Evolutionary conservation across 2,888 invertebrate species (phyloP).

Genomic region (Tenthredo notha): DNA sequence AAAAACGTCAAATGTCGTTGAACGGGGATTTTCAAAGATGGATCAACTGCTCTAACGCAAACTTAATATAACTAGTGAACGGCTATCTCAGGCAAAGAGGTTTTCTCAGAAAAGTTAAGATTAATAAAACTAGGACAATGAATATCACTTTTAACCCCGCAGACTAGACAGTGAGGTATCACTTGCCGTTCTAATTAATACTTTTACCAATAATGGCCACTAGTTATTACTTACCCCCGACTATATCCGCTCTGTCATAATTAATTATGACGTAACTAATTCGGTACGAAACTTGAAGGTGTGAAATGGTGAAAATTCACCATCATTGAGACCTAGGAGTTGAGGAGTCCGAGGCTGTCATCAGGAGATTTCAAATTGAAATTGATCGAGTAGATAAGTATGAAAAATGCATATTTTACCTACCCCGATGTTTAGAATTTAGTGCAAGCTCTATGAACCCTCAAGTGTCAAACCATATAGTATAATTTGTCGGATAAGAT

Average conservation of each 20-base stretch:
- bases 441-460: not conserved
- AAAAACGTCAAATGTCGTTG: conserved; percentile 44
- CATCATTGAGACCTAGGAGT: not conserved
- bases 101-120: conserved; percentile 21
- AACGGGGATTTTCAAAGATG: not conserved
- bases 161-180: conserved; percentile 41
- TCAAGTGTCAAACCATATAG: not conserved
- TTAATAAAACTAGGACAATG: conserved; percentile 10
- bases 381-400: conserved; percentile 37
- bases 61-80: conserved; percentile 38
- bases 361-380: conserved; percentile 27
- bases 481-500: not conserved
- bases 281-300: conserved; percentile 7
- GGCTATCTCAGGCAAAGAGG: not conserved
- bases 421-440: not conserved
- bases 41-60: conserved; percentile 10
- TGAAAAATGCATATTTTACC: conserved; percentile 40
- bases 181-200: conserved; percentile 21
- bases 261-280: conserved; percentile 45
- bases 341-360: conserved; percentile 29
- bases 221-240: not conserved
- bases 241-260: conserved; percentile 37
- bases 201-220: conserved; percentile 14
- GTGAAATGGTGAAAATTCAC: conserved; percentile 23
- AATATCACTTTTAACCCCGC: conserved; percentile 24